Evolutionary conservation across 2,888 invertebrate genomes (phyloP).

Genomic region (Cremastinae sp.): DNA sequence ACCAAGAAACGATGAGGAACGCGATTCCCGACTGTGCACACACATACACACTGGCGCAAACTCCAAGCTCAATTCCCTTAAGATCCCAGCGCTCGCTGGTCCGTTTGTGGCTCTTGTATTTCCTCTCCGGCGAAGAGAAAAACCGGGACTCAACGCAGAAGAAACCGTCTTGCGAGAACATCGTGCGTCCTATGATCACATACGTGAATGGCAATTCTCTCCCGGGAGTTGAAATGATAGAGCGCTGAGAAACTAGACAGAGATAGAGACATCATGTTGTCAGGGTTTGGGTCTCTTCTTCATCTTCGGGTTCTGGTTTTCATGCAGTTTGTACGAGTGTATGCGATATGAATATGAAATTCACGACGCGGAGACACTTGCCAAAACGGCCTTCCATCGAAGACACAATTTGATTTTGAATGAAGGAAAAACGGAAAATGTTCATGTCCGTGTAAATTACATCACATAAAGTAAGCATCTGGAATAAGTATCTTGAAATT

Average conservation of each 20-base stretch:
- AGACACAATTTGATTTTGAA: too few species aligned
- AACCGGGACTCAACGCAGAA: conserved; percentile 35
- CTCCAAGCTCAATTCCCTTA: conserved; percentile 39
- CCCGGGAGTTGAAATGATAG: conserved; percentile 41
- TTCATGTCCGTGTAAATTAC: too few species aligned
- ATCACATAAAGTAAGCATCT: too few species aligned
- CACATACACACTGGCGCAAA: conserved; percentile 6
- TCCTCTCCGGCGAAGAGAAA: conserved; percentile 26
- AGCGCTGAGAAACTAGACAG: conserved; percentile 26
- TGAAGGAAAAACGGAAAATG: neutral
- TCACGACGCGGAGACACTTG: conserved; percentile 30
- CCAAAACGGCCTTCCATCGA: neutral
- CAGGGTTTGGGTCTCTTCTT: conserved; percentile 25
- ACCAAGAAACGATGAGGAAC: conserved; percentile 32
- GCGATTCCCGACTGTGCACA: conserved; percentile 42
- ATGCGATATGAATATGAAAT: conserved; percentile 55
- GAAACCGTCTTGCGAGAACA: conserved; percentile 13
- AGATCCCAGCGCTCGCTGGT: conserved; percentile 30
- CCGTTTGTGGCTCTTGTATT: conserved; percentile 37
- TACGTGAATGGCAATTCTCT: conserved; percentile 52
- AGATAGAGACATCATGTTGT: conserved; percentile 49
- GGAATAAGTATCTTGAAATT: too few species aligned
- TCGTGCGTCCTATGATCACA: conserved; percentile 28
- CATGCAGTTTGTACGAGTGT: conserved; percentile 22
- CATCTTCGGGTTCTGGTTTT: conserved; percentile 4